Evolutionary conservation across 2,797 vertebrate genomes (phyloP), one percentile per base, ranked within the genome.

Genomic region (Rhadinocentrus ornatus): DNA sequence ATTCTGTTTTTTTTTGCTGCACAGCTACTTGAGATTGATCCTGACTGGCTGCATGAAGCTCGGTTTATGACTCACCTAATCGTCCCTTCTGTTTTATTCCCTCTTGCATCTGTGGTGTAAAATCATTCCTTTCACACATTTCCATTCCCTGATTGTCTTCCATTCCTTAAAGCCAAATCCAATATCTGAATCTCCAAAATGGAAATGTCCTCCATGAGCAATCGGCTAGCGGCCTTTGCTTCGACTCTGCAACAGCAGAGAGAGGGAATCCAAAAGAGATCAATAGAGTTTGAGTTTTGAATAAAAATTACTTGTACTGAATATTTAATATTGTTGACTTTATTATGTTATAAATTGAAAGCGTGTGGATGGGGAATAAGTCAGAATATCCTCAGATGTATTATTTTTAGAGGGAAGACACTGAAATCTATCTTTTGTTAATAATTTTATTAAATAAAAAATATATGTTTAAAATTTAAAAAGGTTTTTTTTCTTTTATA

Each of bases 101-200:
- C 35, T 60, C 56, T 55, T 70, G 16, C 58, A 68, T 73, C 63
- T 74, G 71, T 26, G 62, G 55, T 62, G 65, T 57, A 65, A 53
- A 82, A 50, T 66, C 72, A 60, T 70, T 58, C 46, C 72, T 69
- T 68, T 70, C 32, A 1, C 64, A 80, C 60, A 73, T 81, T 82
- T 78, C 63, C 67, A 75, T 75, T 71, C 24, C 55, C 73, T 1
- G 65, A 82, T 84, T 58, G 73, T 78, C 37, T 6, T 69, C 66
- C 35, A 73, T 75, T 73, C 73, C 75, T 86, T 52, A 71, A 72
- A 86, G 75, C 64, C 63, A 82, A 82, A 85, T 88, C 81, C 82
- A 73, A 82, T 79, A 86, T 48, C 56, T 32, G 59, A 79, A 75
- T 4, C 9, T 50, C 20, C 31, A 69, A 66, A 86, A 78, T 63